Percentiles rank a stretch among this genome's conserved stretches.
Conservation (phyloP, 92 coral and sea anemone genomes). For the Blastomussa wellsi region DNA sequence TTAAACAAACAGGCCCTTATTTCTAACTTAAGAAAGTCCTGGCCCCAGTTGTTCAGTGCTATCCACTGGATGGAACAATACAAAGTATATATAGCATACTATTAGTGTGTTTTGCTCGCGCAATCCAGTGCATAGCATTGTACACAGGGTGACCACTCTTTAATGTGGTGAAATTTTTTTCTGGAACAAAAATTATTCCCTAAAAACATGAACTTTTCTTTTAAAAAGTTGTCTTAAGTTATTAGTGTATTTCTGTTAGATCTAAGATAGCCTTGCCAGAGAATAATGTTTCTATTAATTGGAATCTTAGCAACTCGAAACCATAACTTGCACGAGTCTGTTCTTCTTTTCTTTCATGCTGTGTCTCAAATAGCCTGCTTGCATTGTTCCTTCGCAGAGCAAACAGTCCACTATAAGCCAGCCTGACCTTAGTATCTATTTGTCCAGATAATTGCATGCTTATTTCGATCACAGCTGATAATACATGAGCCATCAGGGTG, state of each 20-base stretch:
- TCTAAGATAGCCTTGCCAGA: background rate
- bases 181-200: background rate
- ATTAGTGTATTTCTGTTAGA: background rate
- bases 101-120: no score
- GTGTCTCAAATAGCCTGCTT: background rate
- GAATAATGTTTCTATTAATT: background rate
- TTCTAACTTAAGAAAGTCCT: background rate
- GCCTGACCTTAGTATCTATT: constrained; percentile 50
- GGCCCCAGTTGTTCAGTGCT: no score
- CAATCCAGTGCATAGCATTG: no score
- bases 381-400: background rate
- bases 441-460: constrained; percentile 89
- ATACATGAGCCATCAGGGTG: constrained; percentile 89
- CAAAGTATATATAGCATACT: no score
- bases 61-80: no score
- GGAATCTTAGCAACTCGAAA: background rate
- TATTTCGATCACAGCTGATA: constrained; percentile 92
- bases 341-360: background rate
- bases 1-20: background rate
- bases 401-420: background rate
- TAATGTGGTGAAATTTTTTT: background rate
- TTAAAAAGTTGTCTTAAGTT: constrained; percentile 4
- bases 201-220: background rate
- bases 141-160: no score
- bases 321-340: background rate